phyloP scores from a whole-genome alignment of 2,888 invertebrate species.

The Cheilosia variabilis region DNA sequence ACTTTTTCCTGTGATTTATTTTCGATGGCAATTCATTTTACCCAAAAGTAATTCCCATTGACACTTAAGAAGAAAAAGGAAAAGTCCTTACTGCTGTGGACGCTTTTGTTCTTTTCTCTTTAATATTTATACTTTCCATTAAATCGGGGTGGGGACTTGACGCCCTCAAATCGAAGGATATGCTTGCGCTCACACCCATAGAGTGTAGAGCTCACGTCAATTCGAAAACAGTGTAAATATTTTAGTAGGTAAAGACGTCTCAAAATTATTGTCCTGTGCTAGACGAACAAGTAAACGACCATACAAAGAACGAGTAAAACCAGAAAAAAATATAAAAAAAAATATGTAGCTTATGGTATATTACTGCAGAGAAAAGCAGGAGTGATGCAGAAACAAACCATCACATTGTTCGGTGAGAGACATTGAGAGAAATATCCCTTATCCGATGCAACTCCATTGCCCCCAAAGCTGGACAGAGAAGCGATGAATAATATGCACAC shows the following conservation, averaged over 20 bases:
- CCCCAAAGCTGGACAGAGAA: conserved; percentile 6
- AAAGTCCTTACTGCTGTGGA: neutral
- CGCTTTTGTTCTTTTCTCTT: conserved; percentile 6
- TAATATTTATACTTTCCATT: conserved; percentile 28
- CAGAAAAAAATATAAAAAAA: neutral
- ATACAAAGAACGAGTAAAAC: neutral
- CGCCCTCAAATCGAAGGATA: conserved; percentile 12
- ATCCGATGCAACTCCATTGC: neutral
- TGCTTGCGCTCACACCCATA: neutral
- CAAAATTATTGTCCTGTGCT: conserved; percentile 44
- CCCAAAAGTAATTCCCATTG: conserved; percentile 39
- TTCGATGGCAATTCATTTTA: conserved; percentile 41
- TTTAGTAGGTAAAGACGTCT: conserved; percentile 51
- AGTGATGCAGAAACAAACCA: neutral
- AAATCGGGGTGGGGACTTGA: neutral
- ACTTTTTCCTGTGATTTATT: conserved; percentile 61
- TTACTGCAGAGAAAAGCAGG: conserved; percentile 4
- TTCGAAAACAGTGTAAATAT: conserved; percentile 50
- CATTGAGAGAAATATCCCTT: conserved; percentile 8
- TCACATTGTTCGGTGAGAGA: conserved; percentile 8
- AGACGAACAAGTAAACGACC: neutral
- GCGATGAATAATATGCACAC: conserved; percentile 36
- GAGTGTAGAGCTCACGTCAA: conserved; percentile 13
- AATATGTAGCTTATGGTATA: neutral
- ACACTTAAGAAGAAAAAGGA: conserved; percentile 16